Percentiles rank a stretch among this genome's conserved stretches.
Evolutionary conservation across 2,797 vertebrate genomes (phyloP).

Genomic region (Cynopterus sphinx): DNA sequence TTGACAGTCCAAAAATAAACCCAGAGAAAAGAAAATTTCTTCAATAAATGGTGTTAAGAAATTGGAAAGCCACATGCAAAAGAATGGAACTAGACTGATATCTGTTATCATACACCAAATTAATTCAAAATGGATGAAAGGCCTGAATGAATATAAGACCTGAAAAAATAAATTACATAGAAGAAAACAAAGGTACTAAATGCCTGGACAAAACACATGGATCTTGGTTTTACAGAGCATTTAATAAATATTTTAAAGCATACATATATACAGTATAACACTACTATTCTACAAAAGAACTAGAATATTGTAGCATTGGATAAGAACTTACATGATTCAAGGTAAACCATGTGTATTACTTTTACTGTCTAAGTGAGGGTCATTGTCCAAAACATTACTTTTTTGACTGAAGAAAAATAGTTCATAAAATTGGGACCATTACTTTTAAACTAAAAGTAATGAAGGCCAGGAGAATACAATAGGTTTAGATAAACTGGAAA

Average conservation of each 20-base stretch:
- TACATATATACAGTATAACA: constrained; percentile 76
- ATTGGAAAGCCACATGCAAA: too few relatives aligned
- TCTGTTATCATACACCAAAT: too few relatives aligned
- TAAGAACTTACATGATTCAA: neutral
- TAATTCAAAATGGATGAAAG: too few relatives aligned
- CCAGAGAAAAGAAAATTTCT: too few relatives aligned
- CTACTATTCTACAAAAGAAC: constrained; percentile 62
- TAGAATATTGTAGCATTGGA: neutral
- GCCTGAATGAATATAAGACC: too few relatives aligned
- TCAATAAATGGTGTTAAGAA: too few relatives aligned
- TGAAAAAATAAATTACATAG: too few relatives aligned
- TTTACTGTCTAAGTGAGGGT: neutral
- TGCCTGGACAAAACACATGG: too few relatives aligned
- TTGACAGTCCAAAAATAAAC: too few relatives aligned
- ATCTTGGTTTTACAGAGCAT: too few relatives aligned
- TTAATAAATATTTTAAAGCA: constrained; percentile 74
- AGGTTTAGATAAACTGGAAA: neutral
- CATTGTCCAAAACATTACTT: neutral
- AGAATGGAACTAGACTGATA: too few relatives aligned
- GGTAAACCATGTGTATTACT: neutral
- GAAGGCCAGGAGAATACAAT: neutral
- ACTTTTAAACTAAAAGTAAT: neutral
- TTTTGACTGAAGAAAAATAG: neutral
- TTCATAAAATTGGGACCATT: neutral
- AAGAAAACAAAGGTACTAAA: too few relatives aligned